Evolutionary conservation across 2,113 vertebrate genomes (phyloP).

Genomic region (Ariopsis seemanni): DNA sequence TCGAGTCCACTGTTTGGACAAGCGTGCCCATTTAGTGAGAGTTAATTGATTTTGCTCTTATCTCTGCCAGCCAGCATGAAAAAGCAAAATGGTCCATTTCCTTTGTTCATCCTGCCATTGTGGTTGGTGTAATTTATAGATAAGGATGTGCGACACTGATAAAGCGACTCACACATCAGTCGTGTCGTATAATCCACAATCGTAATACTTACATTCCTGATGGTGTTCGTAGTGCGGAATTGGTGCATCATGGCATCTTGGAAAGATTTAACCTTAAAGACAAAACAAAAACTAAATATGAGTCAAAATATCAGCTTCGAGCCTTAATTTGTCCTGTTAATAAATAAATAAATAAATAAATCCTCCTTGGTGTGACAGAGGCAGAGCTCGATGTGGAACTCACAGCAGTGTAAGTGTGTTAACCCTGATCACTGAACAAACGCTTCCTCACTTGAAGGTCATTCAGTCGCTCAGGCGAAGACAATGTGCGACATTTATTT

Average conservation of each 20-base stretch:
- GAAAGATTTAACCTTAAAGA: not conserved
- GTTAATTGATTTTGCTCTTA: constrained; percentile 53
- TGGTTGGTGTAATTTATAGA: constrained; percentile 20
- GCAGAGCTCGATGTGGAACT: constrained; percentile 2
- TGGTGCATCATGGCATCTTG: not conserved
- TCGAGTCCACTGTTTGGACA: constrained; percentile 25
- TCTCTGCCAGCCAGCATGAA: constrained; percentile 42
- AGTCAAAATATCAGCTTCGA: constrained; percentile 42
- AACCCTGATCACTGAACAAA: constrained; percentile 3
- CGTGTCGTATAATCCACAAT: constrained; percentile 4
- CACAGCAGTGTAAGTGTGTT: not conserved
- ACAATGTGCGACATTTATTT: constrained; percentile 1
- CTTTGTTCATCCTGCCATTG: constrained; percentile 42
- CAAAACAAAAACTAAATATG: not conserved
- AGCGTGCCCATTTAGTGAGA: constrained; percentile 17
- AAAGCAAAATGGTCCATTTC: constrained; percentile 27
- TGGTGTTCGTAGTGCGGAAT: constrained; percentile 14
- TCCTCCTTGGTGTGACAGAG: constrained; percentile 10
- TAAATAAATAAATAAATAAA: not conserved
- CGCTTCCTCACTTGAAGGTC: constrained; percentile 64
- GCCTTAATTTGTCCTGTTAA: constrained; percentile 50
- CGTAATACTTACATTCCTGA: constrained; percentile 42
- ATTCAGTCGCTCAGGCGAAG: constrained; percentile 47
- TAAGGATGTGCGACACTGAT: constrained; percentile 12
- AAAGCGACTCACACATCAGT: constrained; percentile 6